These are phyloP conservation scores for Leptinotarsa texana DNA, from an alignment of 1,140 invertebrate genomes.

Conservation along the genomic window DNA sequence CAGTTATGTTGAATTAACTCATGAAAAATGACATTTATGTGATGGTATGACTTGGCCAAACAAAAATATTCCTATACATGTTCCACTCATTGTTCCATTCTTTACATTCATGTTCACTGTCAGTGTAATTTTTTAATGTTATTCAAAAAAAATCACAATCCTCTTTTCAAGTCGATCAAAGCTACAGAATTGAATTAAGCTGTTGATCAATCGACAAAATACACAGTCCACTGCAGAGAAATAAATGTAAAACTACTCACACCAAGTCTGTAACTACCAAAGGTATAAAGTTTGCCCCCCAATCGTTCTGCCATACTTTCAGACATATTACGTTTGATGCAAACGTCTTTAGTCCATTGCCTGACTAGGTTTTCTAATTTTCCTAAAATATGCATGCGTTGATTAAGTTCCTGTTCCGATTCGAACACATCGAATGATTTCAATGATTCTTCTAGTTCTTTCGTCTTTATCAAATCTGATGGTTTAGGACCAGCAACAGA, in stretches of 20 bases:
- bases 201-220: too few relatives aligned
- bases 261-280: conserved; percentile 91
- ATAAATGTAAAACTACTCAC: conserved; percentile 55
- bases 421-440: conserved; percentile 89
- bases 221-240: too few relatives aligned
- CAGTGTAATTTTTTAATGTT: too few relatives aligned
- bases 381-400: conserved; percentile 80
- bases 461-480: conserved; percentile 80
- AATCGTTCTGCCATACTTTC: conserved; percentile 81
- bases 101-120: too few relatives aligned
- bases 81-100: too few relatives aligned
- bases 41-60: too few relatives aligned
- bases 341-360: conserved; percentile 90
- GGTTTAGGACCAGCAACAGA: conserved; percentile 85
- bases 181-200: too few relatives aligned
- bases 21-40: too few relatives aligned
- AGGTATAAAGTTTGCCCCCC: conserved; percentile 98
- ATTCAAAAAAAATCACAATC: too few relatives aligned
- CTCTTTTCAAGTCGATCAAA: too few relatives aligned
- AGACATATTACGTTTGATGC: conserved; percentile 87
- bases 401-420: conserved; percentile 86
- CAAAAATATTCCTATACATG: too few relatives aligned
- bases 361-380: conserved; percentile 89
- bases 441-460: conserved; percentile 80
- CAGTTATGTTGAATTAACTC: too few relatives aligned